A percentile compares a stretch with the other conserved stretches of the same genome.
phyloP scores from a whole-genome alignment of 2,797 vertebrate genomes.

The Thaleichthys pacificus region DNA sequence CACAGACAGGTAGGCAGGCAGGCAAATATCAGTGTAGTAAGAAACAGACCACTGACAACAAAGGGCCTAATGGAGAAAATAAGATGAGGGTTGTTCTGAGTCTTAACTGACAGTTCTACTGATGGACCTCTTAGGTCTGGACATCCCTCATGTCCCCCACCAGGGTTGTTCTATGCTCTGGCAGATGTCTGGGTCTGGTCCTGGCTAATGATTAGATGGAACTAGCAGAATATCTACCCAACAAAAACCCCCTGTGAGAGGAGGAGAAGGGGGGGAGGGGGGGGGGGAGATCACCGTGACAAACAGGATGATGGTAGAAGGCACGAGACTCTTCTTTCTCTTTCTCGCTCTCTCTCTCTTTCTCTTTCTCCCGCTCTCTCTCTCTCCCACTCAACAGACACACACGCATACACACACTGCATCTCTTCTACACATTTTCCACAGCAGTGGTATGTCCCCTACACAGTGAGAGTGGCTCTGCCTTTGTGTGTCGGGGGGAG shows the following conservation, averaged over 20 bases:
- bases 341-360: neutral
- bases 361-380: too few species aligned
- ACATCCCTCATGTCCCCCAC: constrained; percentile 19
- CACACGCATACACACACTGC: neutral
- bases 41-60: neutral
- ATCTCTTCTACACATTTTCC: constrained; percentile 34
- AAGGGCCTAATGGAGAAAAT: neutral
- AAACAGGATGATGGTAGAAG: neutral
- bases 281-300: neutral
- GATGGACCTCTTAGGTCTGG: constrained; percentile 9
- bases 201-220: constrained; percentile 56
- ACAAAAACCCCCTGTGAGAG: constrained; percentile 30
- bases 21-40: too few species aligned
- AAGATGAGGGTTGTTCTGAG: neutral
- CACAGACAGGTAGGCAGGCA: too few species aligned
- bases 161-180: constrained; percentile 51
- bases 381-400: neutral
- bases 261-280: constrained; percentile 3
- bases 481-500: constrained; percentile 51
- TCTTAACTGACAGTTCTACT: neutral
- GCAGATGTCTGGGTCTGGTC: constrained; percentile 32
- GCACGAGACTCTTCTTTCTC: neutral
- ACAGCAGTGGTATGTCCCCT: constrained; percentile 65
- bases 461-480: constrained; percentile 43
- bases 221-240: constrained; percentile 39